Conservation (phyloP, 2,113 vertebrate genomes). For the Tyrannus savana region DNA sequence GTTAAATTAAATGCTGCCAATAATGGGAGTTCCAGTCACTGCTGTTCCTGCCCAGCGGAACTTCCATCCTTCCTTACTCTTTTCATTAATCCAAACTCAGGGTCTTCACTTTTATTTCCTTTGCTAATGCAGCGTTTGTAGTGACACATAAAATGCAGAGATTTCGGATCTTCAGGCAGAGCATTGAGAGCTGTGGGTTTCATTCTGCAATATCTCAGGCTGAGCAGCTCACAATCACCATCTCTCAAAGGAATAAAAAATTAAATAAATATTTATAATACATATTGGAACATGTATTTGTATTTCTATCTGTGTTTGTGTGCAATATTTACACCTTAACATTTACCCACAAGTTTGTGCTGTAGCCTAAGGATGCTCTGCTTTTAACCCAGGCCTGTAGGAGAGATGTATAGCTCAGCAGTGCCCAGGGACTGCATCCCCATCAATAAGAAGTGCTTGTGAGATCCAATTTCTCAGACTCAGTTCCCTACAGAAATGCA, state of each 20-base stretch:
- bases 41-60: neutral
- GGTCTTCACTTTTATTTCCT: neutral
- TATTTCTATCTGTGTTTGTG: neutral
- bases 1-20: constrained; percentile 15
- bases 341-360: no score
- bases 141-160: neutral
- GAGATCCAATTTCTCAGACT: neutral
- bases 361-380: neutral
- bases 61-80: neutral
- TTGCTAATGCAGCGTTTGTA: neutral
- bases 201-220: rapidly evolving
- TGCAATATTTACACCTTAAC: neutral
- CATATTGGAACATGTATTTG: neutral
- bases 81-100: neutral
- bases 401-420: neutral
- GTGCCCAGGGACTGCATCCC: neutral
- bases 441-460: neutral
- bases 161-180: neutral
- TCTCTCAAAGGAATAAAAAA: neutral
- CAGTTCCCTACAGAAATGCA: neutral
- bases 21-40: neutral
- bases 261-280: no score
- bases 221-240: neutral
- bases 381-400: neutral
- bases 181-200: rapidly evolving